A percentile compares a stretch with the other conserved stretches of the same genome.
Evolutionary conservation across 1,140 invertebrate species (phyloP).

Genomic region (Drosophila sp.): DNA sequence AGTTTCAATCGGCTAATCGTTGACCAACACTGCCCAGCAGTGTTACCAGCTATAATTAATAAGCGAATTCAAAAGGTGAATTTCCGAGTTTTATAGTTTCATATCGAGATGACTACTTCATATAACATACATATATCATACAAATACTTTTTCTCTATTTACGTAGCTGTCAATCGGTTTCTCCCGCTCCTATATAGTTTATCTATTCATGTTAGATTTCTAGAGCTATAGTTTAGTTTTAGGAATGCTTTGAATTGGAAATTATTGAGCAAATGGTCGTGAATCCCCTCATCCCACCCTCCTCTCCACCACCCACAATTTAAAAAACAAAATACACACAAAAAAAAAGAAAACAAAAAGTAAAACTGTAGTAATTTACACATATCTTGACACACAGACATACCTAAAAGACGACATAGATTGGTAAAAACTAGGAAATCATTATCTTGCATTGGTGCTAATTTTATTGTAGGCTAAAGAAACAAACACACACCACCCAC

Average conservation of each 20-base stretch:
- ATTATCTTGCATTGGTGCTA: conserved; percentile 76
- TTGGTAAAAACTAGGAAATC: conserved; percentile 30
- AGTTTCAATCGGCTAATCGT: not conserved
- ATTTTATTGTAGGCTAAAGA: conserved; percentile 70
- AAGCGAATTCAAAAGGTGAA: not conserved
- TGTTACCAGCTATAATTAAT: not conserved
- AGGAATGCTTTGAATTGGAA: too few species aligned
- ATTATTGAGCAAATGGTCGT: too few species aligned
- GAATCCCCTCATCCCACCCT: too few species aligned
- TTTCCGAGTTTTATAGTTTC: not conserved
- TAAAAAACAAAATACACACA: not conserved
- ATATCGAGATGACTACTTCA: too few species aligned
- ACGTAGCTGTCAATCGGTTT: too few species aligned
- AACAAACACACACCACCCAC: conserved; percentile 7
- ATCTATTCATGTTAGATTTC: too few species aligned
- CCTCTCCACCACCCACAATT: too few species aligned
- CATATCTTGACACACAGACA: conserved; percentile 30
- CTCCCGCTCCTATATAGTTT: too few species aligned
- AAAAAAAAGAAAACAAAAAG: conserved; percentile 1
- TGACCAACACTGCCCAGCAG: not conserved
- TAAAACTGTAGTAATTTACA: conserved; percentile 17
- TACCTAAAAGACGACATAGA: conserved; percentile 32
- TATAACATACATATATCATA: too few species aligned
- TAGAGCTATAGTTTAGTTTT: too few species aligned
- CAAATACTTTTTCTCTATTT: too few species aligned